Evolutionary conservation across 1,140 invertebrate genomes (phyloP).

Genomic region (Probaryconus sp.): DNA sequence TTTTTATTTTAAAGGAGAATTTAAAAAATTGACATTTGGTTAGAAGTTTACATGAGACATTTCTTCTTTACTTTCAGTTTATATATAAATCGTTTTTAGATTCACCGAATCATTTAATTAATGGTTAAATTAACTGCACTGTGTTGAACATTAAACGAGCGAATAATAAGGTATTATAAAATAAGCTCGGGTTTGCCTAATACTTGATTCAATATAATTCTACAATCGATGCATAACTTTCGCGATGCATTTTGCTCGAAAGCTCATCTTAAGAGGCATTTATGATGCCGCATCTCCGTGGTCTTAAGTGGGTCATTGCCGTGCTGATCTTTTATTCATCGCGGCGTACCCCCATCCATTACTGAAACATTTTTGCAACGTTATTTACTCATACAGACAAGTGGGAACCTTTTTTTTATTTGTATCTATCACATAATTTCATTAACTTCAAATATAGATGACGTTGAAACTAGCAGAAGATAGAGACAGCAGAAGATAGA

Average conservation of each 20-base stretch:
- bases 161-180: constrained; percentile 12
- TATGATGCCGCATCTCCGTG: constrained; percentile 39
- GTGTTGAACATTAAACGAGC: background rate
- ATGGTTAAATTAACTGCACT: background rate
- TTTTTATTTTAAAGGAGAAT: no score
- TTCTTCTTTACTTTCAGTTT: no score
- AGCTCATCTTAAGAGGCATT: constrained; percentile 40
- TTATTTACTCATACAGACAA: constrained; percentile 50
- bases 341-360: constrained; percentile 35
- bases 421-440: background rate
- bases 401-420: constrained; percentile 23
- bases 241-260: constrained; percentile 38
- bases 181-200: background rate
- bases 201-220: constrained; percentile 38
- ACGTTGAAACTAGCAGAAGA: no score
- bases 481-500: no score
- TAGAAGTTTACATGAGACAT: no score
- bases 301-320: constrained; percentile 51
- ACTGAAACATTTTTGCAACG: constrained; percentile 31
- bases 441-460: background rate
- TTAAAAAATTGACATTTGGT: no score
- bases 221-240: constrained; percentile 21
- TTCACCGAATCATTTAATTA: no score
- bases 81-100: no score
- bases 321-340: constrained; percentile 60